These are phyloP conservation scores for Brienomyrus brachyistius DNA, from an alignment of 2,113 vertebrate genomes.

Conservation along the genomic window DNA sequence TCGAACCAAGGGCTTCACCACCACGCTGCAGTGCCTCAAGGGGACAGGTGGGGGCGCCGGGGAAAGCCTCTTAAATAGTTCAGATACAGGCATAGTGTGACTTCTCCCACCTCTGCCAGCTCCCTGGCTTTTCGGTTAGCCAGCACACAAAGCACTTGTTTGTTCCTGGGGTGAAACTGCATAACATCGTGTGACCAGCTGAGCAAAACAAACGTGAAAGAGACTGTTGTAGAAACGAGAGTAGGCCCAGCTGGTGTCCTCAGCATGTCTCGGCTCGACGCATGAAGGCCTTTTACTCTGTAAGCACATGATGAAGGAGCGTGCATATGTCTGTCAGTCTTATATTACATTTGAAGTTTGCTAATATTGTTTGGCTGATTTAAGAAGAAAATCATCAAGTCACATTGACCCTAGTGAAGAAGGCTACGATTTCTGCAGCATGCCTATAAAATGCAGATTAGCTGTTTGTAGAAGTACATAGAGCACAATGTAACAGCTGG, in stretches of 20 bases:
- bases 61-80: not conserved
- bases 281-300: not conserved
- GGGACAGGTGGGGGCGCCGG: conserved; percentile 74
- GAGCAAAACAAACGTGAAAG: not conserved
- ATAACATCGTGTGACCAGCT: not conserved
- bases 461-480: not conserved
- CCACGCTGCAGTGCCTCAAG: conserved; percentile 86
- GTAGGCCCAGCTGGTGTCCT: not conserved
- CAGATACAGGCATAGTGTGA: not conserved
- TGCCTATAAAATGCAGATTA: not conserved
- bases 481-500: not conserved
- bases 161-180: not conserved
- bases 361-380: not conserved
- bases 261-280: not conserved
- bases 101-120: not conserved
- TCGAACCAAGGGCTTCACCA: conserved; percentile 95
- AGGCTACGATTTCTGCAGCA: not conserved
- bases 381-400: not conserved
- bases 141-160: not conserved
- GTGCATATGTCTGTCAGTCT: not conserved
- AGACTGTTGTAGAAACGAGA: not conserved
- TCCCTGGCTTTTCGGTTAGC: not conserved
- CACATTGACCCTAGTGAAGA: not conserved
- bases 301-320: not conserved
- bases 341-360: not conserved